These are phyloP conservation scores for Bombus ignitus DNA, from an alignment of 1,140 invertebrate species.

Conservation along the genomic window DNA sequence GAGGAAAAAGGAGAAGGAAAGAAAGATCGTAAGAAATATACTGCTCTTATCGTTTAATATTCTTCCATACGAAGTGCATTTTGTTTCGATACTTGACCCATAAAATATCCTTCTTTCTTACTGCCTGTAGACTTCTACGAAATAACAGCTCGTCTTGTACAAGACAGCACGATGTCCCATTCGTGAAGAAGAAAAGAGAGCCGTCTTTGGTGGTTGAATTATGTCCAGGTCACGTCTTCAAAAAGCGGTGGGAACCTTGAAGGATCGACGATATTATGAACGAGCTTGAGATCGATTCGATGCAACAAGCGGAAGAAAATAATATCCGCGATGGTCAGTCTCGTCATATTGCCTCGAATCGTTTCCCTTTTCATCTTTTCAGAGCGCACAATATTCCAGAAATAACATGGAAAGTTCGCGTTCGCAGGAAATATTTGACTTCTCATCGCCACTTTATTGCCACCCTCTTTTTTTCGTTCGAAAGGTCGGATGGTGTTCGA, in stretches of 20 bases:
- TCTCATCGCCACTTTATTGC: background rate
- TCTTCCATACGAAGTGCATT: background rate
- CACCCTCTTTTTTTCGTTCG: too few species aligned
- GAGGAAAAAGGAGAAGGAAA: background rate
- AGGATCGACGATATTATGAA: slow-evolving; percentile 40
- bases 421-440: background rate
- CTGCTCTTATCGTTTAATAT: too few species aligned
- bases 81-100: background rate
- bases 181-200: background rate
- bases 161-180: too few species aligned
- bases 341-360: background rate
- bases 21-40: background rate
- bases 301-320: slow-evolving; percentile 23
- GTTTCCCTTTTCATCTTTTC: background rate
- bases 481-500: background rate
- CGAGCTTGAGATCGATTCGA: slow-evolving; percentile 8
- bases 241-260: slow-evolving; percentile 36
- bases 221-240: slow-evolving; percentile 39
- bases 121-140: too few species aligned
- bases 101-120: background rate
- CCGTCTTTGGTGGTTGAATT: slow-evolving; percentile 31
- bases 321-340: background rate
- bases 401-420: background rate
- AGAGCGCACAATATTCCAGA: too few species aligned
- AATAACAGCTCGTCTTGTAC: background rate